Conservation (phyloP, 2,797 vertebrate genomes). For the Poecilia wingei region DNA sequence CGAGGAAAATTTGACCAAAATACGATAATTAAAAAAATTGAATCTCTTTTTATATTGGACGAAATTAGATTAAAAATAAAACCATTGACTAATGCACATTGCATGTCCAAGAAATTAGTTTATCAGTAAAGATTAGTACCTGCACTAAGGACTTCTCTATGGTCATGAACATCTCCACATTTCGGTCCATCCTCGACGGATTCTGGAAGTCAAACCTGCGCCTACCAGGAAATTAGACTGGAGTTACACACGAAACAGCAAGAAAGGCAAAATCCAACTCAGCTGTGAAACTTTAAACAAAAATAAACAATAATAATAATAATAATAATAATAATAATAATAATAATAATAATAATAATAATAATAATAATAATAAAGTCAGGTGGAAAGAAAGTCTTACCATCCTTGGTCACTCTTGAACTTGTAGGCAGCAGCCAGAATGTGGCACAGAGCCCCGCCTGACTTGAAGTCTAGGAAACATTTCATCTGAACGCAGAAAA, state of each 20-base stretch:
- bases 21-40: background rate
- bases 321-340: background rate
- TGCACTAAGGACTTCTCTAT: slow-evolving; percentile 97
- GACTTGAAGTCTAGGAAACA: slow-evolving; percentile 98
- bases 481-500: slow-evolving; percentile 86
- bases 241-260: slow-evolving; percentile 74
- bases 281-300: background rate
- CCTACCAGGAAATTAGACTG: slow-evolving; percentile 86
- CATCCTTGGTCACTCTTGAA: slow-evolving; percentile 99
- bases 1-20: background rate
- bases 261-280: slow-evolving; percentile 38
- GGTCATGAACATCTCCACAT: slow-evolving; percentile 99
- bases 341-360: background rate
- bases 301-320: background rate
- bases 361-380: slow-evolving; percentile 1
- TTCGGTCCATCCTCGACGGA: slow-evolving; percentile 97
- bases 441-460: slow-evolving; percentile 94
- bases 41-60: background rate
- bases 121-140: slow-evolving; percentile 67
- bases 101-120: background rate
- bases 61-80: background rate
- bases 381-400: slow-evolving; percentile 81
- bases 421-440: slow-evolving; percentile 97
- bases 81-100: background rate
- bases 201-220: slow-evolving; percentile 99